Base-by-base conservation (phyloP, 2,797 vertebrate genomes). In the Psittacula echo region DNA sequence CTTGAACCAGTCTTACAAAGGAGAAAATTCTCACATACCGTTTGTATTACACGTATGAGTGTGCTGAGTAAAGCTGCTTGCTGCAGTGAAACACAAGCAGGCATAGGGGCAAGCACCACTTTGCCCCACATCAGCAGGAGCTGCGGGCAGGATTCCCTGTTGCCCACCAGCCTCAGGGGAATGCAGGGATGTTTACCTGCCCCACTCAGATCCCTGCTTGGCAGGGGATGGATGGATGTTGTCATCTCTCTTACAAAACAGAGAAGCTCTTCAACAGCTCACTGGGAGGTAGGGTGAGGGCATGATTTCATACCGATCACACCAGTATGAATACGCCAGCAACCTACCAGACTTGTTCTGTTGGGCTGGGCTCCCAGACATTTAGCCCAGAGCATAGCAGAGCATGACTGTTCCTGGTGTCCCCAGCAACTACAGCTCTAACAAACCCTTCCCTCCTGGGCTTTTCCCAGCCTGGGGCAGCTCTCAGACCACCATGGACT, bases 271-370 rank as follows among this genome's bases (percentile, higher is more conserved):
- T 26, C 78, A 42, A 61, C 75, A 87, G 80, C 95, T 94, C 85
- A 5, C 90, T 83, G 93, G 95, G 94, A 96, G 94, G 94, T 47
- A 66, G 94, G 94, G 81, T 89, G 91, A 97, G 92, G 95, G 79
- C 92, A 92, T 94, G 93, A 94, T 94, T 91, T 94, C 95, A 95
- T 27, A 24, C 47, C 82, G 44, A 78, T 44, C 78, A 22, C 89
- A 66, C 74, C 0, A 1, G 56, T n/a, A 60, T n/a, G 81, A 81
- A 3, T 64, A 41, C 18, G 62, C 62, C 89, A 76, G 70, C 66
- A 86, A 79, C 89, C 92, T 72, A 82, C 87, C 89, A 79, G 94
- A 95, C 95, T 76, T 21, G 95, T 94, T 96, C 87, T 91, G 83
- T 87, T 0, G 1, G 91, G 94, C 92, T 76, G 50, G 0, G 9